Percentiles rank a stretch among this genome's conserved stretches.
phyloP scores from a whole-genome alignment of 2,888 invertebrate species.

The Elegia similella region DNA sequence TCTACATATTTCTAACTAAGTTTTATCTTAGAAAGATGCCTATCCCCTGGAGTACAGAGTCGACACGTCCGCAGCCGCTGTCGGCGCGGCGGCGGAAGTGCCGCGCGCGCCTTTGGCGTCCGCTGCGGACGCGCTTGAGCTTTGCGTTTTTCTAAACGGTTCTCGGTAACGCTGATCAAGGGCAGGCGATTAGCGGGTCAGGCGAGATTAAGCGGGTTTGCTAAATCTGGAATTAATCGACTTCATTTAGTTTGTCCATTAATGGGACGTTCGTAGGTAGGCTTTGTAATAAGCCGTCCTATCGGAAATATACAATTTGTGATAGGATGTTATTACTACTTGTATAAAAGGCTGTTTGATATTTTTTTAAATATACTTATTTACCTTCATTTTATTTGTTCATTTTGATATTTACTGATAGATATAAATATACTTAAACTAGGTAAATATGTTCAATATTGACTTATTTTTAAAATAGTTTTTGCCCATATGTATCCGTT shows the following conservation, averaged over 20 bases:
- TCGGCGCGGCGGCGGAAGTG: slow-evolving; percentile 26
- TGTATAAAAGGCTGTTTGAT: too few species aligned
- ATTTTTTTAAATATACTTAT: too few species aligned
- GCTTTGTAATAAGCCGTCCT: too few species aligned
- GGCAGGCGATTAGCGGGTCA: slow-evolving; percentile 10
- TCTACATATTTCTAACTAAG: too few species aligned
- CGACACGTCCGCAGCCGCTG: not conserved
- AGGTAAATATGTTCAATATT: too few species aligned
- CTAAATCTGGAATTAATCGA: slow-evolving; percentile 6
- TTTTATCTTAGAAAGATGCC: not conserved
- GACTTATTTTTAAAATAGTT: too few species aligned
- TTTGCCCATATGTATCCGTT: too few species aligned
- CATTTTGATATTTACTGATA: too few species aligned
- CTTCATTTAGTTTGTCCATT: slow-evolving; percentile 5
- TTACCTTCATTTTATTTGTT: too few species aligned
- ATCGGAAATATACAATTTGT: too few species aligned
- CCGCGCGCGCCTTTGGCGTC: slow-evolving; percentile 25
- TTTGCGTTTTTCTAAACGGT: not conserved
- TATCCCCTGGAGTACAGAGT: not conserved
- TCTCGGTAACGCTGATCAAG: not conserved
- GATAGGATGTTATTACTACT: too few species aligned
- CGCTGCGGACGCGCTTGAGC: slow-evolving; percentile 16
- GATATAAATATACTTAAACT: too few species aligned
- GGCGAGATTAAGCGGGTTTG: not conserved
- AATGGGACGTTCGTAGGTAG: not conserved